A percentile compares a stretch with the other conserved stretches of the same genome.
Conservation (phyloP, 2,888 invertebrate species). For the Dynastes maya region DNA sequence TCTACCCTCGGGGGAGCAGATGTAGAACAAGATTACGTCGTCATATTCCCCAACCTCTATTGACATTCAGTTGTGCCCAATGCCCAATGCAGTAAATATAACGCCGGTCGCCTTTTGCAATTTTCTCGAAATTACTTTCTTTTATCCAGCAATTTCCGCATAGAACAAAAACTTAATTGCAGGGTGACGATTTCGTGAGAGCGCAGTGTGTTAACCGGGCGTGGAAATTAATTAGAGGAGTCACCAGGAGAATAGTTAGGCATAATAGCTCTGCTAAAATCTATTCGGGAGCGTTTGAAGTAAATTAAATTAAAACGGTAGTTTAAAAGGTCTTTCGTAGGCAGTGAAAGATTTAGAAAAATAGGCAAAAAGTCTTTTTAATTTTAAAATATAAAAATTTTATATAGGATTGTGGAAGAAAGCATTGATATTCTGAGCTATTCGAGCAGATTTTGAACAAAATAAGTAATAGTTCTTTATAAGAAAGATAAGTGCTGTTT, state of each 20-base stretch:
- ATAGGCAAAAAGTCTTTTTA: too few species aligned
- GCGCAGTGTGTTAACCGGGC: background rate
- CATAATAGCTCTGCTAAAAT: background rate
- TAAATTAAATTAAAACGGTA: background rate
- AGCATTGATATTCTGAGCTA: too few species aligned
- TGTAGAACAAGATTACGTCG: conserved; percentile 4
- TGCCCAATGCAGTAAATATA: background rate
- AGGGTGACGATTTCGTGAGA: background rate
- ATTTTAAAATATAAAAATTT: too few species aligned
- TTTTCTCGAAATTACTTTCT: conserved; percentile 22
- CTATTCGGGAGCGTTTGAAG: background rate
- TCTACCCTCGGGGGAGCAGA: background rate
- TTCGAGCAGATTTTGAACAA: too few species aligned
- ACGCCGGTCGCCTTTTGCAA: conserved; percentile 4
- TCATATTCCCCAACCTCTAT: background rate
- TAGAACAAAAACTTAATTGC: conserved; percentile 12
- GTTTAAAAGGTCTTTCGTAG: too few species aligned
- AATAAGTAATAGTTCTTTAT: too few species aligned
- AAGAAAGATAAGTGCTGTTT: too few species aligned
- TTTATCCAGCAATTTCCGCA: background rate
- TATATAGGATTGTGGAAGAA: too few species aligned
- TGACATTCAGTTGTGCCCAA: background rate
- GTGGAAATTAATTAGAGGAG: conserved; percentile 6
- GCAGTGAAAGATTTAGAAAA: too few species aligned
- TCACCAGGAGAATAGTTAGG: background rate